phyloP scores from a whole-genome alignment of 2,888 invertebrate genomes.

The Drosophila melanosoma region DNA sequence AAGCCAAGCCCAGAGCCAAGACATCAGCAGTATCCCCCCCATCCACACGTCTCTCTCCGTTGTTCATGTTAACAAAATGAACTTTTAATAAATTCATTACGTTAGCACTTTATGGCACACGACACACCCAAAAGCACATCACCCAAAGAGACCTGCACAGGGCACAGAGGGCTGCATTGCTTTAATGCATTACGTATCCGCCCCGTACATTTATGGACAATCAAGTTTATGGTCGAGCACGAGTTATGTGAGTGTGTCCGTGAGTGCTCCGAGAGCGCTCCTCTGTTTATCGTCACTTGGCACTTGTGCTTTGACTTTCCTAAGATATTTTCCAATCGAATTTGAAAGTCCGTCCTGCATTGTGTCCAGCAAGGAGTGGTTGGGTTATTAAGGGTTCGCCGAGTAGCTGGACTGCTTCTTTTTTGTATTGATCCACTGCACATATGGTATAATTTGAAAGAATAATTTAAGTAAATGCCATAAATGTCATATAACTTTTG shows the following conservation, averaged over 20 bases:
- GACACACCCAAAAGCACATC: slow-evolving; percentile 28
- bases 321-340: slow-evolving; percentile 73
- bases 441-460: background rate
- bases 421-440: slow-evolving; percentile 34
- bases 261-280: slow-evolving; percentile 11
- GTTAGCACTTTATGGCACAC: slow-evolving; percentile 61
- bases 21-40: background rate
- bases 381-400: background rate
- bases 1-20: slow-evolving; percentile 39
- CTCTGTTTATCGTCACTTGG: slow-evolving; percentile 68
- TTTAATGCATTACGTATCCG: slow-evolving; percentile 80
- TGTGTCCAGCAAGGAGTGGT: slow-evolving; percentile 28
- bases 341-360: slow-evolving; percentile 30
- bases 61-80: slow-evolving; percentile 55
- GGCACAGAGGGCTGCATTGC: slow-evolving; percentile 54
- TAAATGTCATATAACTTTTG: background rate
- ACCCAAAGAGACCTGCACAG: slow-evolving; percentile 5
- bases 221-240: slow-evolving; percentile 67
- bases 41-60: slow-evolving; percentile 1
- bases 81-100: slow-evolving; percentile 80
- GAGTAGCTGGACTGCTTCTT: background rate
- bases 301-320: slow-evolving; percentile 68
- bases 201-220: slow-evolving; percentile 79
- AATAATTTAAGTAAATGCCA: background rate
- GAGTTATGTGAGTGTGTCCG: slow-evolving; percentile 14